Percentiles rank a stretch among this genome's conserved stretches.
Evolutionary conservation across 2,888 invertebrate genomes (phyloP).

Genomic region (Balanococcus diminutus): DNA sequence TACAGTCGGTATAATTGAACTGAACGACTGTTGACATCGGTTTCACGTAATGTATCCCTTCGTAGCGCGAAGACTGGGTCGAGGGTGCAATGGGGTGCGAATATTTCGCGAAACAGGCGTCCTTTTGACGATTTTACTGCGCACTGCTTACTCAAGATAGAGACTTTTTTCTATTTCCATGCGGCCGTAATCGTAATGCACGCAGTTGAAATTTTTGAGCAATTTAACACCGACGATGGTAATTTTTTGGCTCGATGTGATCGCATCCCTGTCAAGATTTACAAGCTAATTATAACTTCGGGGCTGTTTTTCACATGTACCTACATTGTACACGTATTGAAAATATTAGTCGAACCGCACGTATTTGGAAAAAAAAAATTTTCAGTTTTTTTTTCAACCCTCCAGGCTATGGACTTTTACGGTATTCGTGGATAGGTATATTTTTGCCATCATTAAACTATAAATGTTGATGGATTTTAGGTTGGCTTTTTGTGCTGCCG

Average conservation of each 20-base stretch:
- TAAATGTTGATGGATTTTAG: not conserved
- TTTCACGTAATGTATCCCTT: conserved; percentile 45
- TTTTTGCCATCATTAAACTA: not conserved
- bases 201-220: conserved; percentile 23
- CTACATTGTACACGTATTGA: not conserved
- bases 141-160: conserved; percentile 29
- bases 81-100: conserved; percentile 28
- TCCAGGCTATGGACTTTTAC: not conserved
- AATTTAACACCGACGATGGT: conserved; percentile 36
- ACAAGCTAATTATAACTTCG: conserved; percentile 1
- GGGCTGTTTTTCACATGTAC: too few species aligned
- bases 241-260: conserved; percentile 1
- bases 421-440: not conserved
- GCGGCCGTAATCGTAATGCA: not conserved
- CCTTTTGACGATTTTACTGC: conserved; percentile 47
- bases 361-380: not conserved
- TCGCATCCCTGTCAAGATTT: not conserved
- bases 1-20: conserved; percentile 51
- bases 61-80: not conserved
- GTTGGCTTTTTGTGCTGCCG: not conserved
- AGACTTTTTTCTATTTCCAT: not conserved
- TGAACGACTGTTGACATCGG: conserved; percentile 52
- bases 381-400: not conserved
- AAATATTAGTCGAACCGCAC: not conserved
- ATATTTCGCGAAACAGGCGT: conserved; percentile 37